These are phyloP conservation scores for Boloria selene DNA, from an alignment of 2,888 invertebrate genomes.

Conservation along the genomic window DNA sequence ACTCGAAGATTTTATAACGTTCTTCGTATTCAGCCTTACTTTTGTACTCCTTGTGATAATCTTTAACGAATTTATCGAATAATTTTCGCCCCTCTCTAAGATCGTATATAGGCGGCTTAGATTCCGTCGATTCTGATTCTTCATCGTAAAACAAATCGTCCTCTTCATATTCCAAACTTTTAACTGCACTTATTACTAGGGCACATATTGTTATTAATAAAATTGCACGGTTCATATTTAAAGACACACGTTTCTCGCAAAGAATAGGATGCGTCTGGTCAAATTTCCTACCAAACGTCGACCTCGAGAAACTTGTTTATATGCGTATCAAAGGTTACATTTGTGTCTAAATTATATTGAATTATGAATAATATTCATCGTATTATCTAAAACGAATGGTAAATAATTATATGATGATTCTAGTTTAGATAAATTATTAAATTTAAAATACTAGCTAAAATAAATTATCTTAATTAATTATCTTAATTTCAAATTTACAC, in stretches of 20 bases:
- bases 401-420: no score
- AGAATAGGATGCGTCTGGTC: constrained; percentile 37
- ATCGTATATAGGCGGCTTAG: constrained; percentile 52
- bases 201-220: constrained; percentile 27
- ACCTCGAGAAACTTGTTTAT: constrained; percentile 39
- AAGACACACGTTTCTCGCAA: constrained; percentile 28
- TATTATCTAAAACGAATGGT: neutral
- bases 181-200: constrained; percentile 29
- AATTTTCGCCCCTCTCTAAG: constrained; percentile 55
- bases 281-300: constrained; percentile 22
- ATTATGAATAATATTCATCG: neutral
- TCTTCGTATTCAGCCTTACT: constrained; percentile 48
- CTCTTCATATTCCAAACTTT: constrained; percentile 33
- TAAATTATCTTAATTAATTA: no score
- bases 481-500: no score
- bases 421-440: no score
- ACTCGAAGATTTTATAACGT: constrained; percentile 56
- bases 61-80: constrained; percentile 54
- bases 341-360: constrained; percentile 3
- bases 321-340: constrained; percentile 24
- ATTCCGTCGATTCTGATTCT: constrained; percentile 43
- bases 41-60: constrained; percentile 57
- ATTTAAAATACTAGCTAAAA: no score
- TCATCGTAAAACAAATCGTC: constrained; percentile 34
- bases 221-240: constrained; percentile 41